Base-by-base conservation (phyloP, 2,888 invertebrate genomes). In the Teleogryllus oceanicus region DNA sequence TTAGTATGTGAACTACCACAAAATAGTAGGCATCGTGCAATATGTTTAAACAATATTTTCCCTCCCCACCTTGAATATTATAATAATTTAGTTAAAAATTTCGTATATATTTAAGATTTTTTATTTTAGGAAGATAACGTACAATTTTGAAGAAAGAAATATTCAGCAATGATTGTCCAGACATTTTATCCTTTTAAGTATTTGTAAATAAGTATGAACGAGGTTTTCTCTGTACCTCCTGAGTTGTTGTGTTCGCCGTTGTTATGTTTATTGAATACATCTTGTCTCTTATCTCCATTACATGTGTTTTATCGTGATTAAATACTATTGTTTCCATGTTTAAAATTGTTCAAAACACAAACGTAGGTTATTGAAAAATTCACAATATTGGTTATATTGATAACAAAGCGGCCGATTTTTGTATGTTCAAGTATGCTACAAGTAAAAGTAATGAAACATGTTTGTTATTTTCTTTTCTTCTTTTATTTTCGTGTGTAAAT, bases 301-400 rank as follows among this genome's bases (percentile, higher is more conserved):
- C 74, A 74, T 79, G 79, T 79, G 79, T 79, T 79, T 79, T 79
- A 76, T 79, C 50, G 62, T 51, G 76, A 76, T 79, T 79, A 76
- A 76, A 76, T 76, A 76, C 74, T 24, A 79, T 79, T 79, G 78
- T 78, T 74, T 76, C 50, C 74, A 62, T 77, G 74, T 76, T 76
- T 74, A 79, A 50, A 49, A 79, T 74, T 76, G 76, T 79, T 50
- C 76, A 79, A 76, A 75, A 62, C 13, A n/a, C 62, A 62, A n/a
- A 18, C 16, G 62, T 62, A 62, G 62, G 62, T 62, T 62, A 62
- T 18, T 62, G 16, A 62, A 13, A 62, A 62, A 62, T 62, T n/a
- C 62, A 62, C n/a, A 62, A 62, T 16, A 62, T 62, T 62, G 62
- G 62, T 62, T 13, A 62, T 62, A 18, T 62, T 62, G 62, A n/a